A percentile compares a stretch with the other conserved stretches of the same genome.
phyloP scores from a whole-genome alignment of 2,113 vertebrate species.

The Rhombomys opimus region DNA sequence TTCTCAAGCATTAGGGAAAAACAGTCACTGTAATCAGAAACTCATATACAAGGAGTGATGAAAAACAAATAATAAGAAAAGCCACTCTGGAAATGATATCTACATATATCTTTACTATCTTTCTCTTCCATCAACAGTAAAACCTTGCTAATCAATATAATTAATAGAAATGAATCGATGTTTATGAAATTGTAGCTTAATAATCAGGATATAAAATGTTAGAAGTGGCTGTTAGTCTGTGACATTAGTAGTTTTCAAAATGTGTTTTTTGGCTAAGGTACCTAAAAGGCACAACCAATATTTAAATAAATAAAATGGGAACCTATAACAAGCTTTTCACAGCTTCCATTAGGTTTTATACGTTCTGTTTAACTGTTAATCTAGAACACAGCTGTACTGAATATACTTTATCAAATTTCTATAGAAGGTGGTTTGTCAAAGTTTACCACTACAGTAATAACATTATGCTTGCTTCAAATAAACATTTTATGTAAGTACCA shows the following conservation, averaged over 20 bases:
- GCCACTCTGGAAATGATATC: neutral
- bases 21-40: neutral
- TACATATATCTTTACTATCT: constrained; percentile 9
- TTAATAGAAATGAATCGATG: constrained; percentile 40
- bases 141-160: constrained; percentile 49
- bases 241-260: neutral
- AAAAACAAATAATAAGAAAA: constrained; percentile 48
- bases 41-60: neutral
- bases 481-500: constrained; percentile 20
- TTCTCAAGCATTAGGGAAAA: neutral
- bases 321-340: neutral
- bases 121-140: neutral
- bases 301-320: constrained; percentile 26
- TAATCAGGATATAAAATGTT: constrained; percentile 33
- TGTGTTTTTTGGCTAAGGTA: constrained; percentile 32
- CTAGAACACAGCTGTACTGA: neutral
- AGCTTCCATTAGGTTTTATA: neutral
- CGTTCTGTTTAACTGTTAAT: constrained; percentile 33
- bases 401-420: constrained; percentile 25
- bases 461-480: constrained; percentile 23
- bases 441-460: neutral
- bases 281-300: neutral
- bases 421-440: constrained; percentile 11
- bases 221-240: neutral
- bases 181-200: constrained; percentile 10